Conservation (phyloP, 2,797 vertebrate species). For the Jordanella pulchra region DNA sequence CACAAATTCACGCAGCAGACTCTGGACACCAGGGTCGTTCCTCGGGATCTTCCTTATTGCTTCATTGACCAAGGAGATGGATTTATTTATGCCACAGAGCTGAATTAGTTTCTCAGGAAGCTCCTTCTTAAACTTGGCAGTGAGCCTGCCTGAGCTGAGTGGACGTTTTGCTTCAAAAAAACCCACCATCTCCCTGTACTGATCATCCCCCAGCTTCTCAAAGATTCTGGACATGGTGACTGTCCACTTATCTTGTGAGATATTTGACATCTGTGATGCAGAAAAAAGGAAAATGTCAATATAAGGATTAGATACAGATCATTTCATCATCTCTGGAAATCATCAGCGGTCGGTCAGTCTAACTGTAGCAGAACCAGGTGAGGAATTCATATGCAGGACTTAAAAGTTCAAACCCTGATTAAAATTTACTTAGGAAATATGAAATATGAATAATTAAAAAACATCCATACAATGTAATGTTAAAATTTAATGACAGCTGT, state of each 20-base stretch:
- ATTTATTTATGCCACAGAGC: accelerated
- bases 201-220: background rate
- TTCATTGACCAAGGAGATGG: accelerated
- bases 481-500: too few species aligned
- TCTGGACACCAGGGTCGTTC: background rate
- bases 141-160: background rate
- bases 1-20: background rate
- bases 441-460: too few species aligned
- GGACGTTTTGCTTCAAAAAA: accelerated
- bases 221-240: background rate
- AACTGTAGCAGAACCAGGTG: too few species aligned
- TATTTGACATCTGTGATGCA: background rate
- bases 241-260: conserved; percentile 5
- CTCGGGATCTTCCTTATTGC: conserved; percentile 1
- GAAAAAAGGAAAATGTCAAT: background rate
- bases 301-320: too few species aligned
- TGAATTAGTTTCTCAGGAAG: background rate
- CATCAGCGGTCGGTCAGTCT: too few species aligned
- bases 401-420: too few species aligned
- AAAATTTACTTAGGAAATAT: too few species aligned
- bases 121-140: background rate
- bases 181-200: background rate
- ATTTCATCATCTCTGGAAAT: too few species aligned
- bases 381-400: too few species aligned
- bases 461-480: too few species aligned